Evolutionary conservation across 2,113 vertebrate species (phyloP).

Genomic region (Orcinus orca): DNA sequence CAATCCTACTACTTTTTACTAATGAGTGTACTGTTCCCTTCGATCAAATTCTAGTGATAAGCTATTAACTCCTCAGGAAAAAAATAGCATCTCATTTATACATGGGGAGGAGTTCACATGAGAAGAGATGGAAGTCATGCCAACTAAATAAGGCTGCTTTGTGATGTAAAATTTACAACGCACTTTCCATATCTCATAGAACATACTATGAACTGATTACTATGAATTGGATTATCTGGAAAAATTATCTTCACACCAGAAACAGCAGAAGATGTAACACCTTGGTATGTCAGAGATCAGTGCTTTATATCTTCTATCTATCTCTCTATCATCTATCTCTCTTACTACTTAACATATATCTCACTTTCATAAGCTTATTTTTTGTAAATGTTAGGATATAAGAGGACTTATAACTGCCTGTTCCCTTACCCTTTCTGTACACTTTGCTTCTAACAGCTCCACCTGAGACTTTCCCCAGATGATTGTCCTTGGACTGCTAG

Average conservation of each 20-base stretch:
- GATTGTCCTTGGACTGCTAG: background rate
- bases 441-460: background rate
- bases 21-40: background rate
- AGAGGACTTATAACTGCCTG: background rate
- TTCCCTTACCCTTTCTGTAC: background rate
- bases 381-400: background rate
- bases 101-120: background rate
- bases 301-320: background rate
- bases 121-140: background rate
- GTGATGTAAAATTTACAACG: background rate
- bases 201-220: background rate
- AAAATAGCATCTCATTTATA: background rate
- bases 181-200: background rate
- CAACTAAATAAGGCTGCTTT: background rate
- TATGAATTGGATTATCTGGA: background rate
- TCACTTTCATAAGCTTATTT: background rate
- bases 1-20: background rate
- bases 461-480: background rate
- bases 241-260: background rate
- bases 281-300: background rate
- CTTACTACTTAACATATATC: background rate
- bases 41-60: background rate
- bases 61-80: background rate
- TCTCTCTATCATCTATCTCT: fast-evolving
- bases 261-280: background rate